Conservation (phyloP, 1,140 invertebrate species). For the Heliconius nattereri region DNA sequence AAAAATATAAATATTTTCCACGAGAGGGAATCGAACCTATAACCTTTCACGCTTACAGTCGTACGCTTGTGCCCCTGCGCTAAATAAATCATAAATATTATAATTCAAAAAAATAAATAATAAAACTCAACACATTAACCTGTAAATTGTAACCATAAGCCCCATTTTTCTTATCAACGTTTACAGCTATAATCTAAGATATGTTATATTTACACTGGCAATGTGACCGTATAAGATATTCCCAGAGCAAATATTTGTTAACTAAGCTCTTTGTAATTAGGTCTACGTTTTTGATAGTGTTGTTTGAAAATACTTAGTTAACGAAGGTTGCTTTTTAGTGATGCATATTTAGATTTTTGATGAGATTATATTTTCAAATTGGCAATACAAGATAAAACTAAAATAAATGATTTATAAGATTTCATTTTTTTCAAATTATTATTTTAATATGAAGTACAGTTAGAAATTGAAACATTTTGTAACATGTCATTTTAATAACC, state of each 20-base stretch:
- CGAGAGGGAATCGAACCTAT: too few species aligned
- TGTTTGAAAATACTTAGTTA: slow-evolving; percentile 20
- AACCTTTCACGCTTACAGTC: too few species aligned
- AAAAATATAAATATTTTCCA: too few species aligned
- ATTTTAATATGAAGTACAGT: neutral
- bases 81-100: neutral
- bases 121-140: slow-evolving; percentile 12
- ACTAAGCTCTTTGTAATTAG: slow-evolving; percentile 38
- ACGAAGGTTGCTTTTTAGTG: neutral
- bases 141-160: slow-evolving; percentile 46
- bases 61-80: too few species aligned
- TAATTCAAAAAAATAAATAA: neutral
- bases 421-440: neutral
- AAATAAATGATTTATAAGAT: too few species aligned
- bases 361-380: neutral
- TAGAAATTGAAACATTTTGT: neutral
- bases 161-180: slow-evolving; percentile 62
- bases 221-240: slow-evolving; percentile 58
- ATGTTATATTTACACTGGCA: slow-evolving; percentile 60
- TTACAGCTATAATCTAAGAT: slow-evolving; percentile 71
- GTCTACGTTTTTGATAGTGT: slow-evolving; percentile 18
- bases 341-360: neutral
- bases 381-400: neutral
- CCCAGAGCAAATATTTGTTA: slow-evolving; percentile 48
- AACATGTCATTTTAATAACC: neutral